These are phyloP conservation scores for Mechanitis mazaeus DNA, from an alignment of 2,888 invertebrate species.

Conservation along the genomic window DNA sequence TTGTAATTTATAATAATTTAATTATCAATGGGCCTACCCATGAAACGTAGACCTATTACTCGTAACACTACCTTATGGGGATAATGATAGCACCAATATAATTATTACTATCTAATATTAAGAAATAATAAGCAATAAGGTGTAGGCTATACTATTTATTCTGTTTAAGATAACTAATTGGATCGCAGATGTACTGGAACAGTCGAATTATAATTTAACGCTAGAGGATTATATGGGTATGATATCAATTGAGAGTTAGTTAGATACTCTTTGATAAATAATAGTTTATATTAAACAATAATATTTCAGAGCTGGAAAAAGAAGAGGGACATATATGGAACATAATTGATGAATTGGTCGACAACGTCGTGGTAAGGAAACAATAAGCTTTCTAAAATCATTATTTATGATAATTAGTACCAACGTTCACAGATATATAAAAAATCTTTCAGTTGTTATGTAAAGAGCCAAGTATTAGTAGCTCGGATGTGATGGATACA, in stretches of 20 bases:
- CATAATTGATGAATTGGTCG: conserved; percentile 52
- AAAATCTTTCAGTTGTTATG: not conserved
- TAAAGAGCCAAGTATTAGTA: conserved; percentile 3
- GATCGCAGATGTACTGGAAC: conserved; percentile 52
- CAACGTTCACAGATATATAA: not conserved
- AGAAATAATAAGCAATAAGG: not conserved
- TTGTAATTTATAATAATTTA: too few relatives aligned
- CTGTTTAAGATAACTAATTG: conserved; percentile 52
- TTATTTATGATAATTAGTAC: not conserved
- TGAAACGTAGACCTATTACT: too few relatives aligned
- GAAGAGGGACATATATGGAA: conserved; percentile 59
- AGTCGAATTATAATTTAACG: conserved; percentile 44
- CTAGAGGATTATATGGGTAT: conserved; percentile 57
- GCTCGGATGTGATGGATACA: not conserved
- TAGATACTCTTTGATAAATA: too few relatives aligned
- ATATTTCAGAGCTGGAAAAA: conserved; percentile 57
- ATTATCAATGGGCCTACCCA: too few relatives aligned
- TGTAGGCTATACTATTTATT: conserved; percentile 6
- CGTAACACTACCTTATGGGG: too few relatives aligned
- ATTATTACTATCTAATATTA: not conserved
- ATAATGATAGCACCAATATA: too few relatives aligned
- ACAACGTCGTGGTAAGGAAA: conserved; percentile 48
- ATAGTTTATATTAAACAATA: conserved; percentile 12
- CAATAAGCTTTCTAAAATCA: not conserved
- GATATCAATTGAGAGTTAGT: too few relatives aligned